Percentiles rank a stretch among this genome's conserved stretches.
These are phyloP conservation scores for Apostichopus leukothele DNA, from an alignment of 53 echinoderm and acorn worm species.

Conservation along the genomic window DNA sequence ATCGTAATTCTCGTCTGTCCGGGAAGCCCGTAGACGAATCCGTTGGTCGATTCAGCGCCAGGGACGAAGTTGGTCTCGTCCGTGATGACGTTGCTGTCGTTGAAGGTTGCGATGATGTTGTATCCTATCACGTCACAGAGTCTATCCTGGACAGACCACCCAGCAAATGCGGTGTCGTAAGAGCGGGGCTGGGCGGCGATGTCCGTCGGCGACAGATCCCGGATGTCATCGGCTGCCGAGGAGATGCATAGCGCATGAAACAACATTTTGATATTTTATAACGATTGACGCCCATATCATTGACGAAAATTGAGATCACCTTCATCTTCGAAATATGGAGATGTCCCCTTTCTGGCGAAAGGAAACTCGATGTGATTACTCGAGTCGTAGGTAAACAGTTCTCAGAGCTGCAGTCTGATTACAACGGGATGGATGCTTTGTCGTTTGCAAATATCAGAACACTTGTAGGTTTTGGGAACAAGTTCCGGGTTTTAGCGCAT, in stretches of 20 bases:
- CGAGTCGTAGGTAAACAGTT: too few species aligned
- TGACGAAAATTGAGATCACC: not conserved
- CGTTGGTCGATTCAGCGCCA: slow-evolving; percentile 1
- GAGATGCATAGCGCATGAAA: not conserved
- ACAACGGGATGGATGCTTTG: too few species aligned
- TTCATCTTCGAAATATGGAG: not conserved
- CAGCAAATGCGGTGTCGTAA: slow-evolving; percentile 9
- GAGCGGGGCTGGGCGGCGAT: not conserved
- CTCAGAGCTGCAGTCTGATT: too few species aligned
- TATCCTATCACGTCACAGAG: slow-evolving; percentile 66
- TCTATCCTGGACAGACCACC: slow-evolving; percentile 30
- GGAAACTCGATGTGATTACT: not conserved
- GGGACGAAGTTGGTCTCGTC: not conserved
- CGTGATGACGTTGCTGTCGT: not conserved
- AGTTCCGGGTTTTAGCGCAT: too few species aligned
- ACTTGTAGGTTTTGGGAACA: too few species aligned
- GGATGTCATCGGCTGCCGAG: slow-evolving; percentile 19
- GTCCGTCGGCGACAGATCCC: slow-evolving; percentile 18
- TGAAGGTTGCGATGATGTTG: slow-evolving; percentile 33
- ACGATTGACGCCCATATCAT: not conserved
- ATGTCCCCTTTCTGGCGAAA: not conserved
- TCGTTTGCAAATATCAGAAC: too few species aligned
- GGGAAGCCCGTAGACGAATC: slow-evolving; percentile 1
- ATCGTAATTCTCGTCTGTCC: not conserved
- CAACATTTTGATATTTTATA: not conserved